phyloP scores from a whole-genome alignment of 2,797 vertebrate species.

The Mastacembelus armatus region DNA sequence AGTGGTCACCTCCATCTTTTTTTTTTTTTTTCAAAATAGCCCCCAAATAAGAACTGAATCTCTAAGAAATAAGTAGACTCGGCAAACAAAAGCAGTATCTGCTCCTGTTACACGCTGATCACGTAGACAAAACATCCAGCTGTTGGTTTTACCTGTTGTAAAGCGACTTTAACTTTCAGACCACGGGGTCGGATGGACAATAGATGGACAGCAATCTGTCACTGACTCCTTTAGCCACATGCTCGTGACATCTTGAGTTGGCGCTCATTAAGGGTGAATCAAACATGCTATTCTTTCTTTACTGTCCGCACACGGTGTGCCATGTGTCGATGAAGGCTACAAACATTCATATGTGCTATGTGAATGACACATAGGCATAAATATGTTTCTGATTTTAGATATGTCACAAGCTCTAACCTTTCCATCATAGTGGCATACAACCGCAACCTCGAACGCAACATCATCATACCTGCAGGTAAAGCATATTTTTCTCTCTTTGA shows the following conservation, averaged over 20 bases:
- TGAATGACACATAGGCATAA: too few species aligned
- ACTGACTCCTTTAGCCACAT: slow-evolving; percentile 59
- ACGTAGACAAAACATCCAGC: not conserved
- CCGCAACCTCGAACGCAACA: not conserved
- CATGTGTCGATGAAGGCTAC: not conserved
- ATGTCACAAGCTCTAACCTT: too few species aligned
- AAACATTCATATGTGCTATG: not conserved
- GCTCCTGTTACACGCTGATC: not conserved
- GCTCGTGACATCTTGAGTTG: slow-evolving; percentile 69
- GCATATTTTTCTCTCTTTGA: not conserved
- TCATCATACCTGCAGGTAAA: not conserved
- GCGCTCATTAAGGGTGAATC: slow-evolving; percentile 24
- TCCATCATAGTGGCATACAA: too few species aligned
- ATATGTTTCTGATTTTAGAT: too few species aligned
- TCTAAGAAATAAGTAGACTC: not conserved
- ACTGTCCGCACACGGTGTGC: slow-evolving; percentile 31
- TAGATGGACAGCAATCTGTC: slow-evolving; percentile 40
- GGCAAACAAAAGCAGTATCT: not conserved
- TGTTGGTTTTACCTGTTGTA: slow-evolving; percentile 11
- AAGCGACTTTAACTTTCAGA: not conserved
- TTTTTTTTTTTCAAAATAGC: too few species aligned
- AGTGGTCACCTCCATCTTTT: too few species aligned
- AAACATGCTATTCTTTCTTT: slow-evolving; percentile 10
- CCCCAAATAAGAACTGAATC: too few species aligned
- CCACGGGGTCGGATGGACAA: slow-evolving; percentile 6